These are phyloP conservation scores for Aepyceros melampus DNA, from an alignment of 2,113 vertebrate genomes.

Conservation along the genomic window DNA sequence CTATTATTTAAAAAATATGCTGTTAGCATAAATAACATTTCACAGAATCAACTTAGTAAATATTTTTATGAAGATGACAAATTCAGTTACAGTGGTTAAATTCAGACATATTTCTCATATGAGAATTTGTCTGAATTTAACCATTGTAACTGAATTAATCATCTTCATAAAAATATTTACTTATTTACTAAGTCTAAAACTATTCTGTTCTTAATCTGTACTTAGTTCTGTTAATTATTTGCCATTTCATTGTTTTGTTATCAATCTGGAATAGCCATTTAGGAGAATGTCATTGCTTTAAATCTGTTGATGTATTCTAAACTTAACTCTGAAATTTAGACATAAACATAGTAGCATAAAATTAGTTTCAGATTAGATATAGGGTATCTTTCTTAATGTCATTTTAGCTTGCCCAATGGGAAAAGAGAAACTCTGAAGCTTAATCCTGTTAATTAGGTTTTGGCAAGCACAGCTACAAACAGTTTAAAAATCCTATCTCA, in stretches of 20 bases:
- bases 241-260: conserved; percentile 4
- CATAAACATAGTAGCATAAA: conserved; percentile 54
- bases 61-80: background rate
- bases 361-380: conserved; percentile 65
- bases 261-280: background rate
- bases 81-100: background rate
- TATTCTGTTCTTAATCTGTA: background rate
- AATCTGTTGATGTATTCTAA: conserved; percentile 44
- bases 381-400: conserved; percentile 56
- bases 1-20: background rate
- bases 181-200: background rate
- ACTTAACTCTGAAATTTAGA: conserved; percentile 27
- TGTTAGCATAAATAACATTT: background rate
- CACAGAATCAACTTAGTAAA: background rate
- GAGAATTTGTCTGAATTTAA: too few relatives aligned
- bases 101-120: background rate
- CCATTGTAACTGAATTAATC: too few relatives aligned
- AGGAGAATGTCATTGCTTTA: background rate
- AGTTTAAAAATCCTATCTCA: conserved; percentile 58
- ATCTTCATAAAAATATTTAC: too few relatives aligned
- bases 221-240: background rate
- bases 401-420: conserved; percentile 54
- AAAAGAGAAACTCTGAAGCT: conserved; percentile 33
- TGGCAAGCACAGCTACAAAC: conserved; percentile 52
- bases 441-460: conserved; percentile 71